Percentiles rank a stretch among this genome's conserved stretches.
phyloP scores from a whole-genome alignment of 2,113 vertebrate genomes.

The Melanerpes formicivorus region DNA sequence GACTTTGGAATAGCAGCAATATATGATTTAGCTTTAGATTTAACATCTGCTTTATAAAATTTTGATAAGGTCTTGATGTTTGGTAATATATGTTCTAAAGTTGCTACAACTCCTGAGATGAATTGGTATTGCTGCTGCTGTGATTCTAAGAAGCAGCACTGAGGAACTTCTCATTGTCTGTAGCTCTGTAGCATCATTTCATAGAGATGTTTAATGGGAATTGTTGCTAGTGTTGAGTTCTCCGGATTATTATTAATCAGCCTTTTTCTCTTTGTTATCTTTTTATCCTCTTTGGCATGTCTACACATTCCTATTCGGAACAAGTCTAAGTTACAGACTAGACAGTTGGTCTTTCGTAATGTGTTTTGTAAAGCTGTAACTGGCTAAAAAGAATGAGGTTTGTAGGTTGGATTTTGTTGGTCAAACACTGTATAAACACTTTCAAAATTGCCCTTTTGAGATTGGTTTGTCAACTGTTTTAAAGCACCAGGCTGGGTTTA shows the following conservation, averaged over 20 bases:
- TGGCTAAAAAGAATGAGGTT: neutral
- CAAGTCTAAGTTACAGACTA: neutral
- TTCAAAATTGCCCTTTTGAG: neutral
- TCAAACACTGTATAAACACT: neutral
- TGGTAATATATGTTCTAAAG: slow-evolving; percentile 23
- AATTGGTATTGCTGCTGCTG: neutral
- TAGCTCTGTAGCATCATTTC: slow-evolving; percentile 29
- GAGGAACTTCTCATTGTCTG: slow-evolving; percentile 23
- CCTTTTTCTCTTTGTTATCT: neutral
- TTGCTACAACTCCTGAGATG: slow-evolving; percentile 45
- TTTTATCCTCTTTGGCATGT: neutral
- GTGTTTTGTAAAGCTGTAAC: neutral
- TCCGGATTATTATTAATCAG: neutral
- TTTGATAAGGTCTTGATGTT: slow-evolving; percentile 14
- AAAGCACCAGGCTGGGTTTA: neutral
- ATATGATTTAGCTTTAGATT: neutral
- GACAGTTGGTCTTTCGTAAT: neutral
- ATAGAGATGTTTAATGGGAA: neutral
- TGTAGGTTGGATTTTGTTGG: neutral
- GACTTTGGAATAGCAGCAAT: neutral
- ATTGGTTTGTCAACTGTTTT: neutral
- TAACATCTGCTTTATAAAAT: slow-evolving; percentile 48
- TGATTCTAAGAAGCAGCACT: slow-evolving; percentile 35
- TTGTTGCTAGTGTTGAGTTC: neutral
- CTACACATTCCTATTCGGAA: neutral